Percentiles rank a stretch among this genome's conserved stretches.
Conservation (phyloP, 2,888 invertebrate genomes). For the Encarsia formosa region DNA sequence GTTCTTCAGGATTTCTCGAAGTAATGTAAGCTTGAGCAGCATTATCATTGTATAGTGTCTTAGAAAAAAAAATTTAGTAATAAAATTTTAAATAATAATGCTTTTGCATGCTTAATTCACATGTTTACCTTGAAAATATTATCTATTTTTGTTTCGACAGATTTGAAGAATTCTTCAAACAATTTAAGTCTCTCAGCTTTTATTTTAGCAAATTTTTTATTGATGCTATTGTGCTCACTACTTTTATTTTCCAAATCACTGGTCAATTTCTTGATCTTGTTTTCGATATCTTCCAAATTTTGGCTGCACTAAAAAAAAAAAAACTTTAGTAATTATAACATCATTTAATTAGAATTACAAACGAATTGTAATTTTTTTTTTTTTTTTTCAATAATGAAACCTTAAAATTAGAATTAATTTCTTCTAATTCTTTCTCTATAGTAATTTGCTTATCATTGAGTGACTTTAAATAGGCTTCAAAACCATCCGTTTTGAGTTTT, state of each 20-base stretch:
- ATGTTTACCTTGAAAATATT: slow-evolving; percentile 82
- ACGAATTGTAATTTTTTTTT: background rate
- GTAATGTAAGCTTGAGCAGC: slow-evolving; percentile 89
- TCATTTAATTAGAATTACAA: too few relatives aligned
- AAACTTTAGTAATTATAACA: too few relatives aligned
- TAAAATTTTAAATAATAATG: background rate
- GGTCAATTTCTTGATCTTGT: background rate
- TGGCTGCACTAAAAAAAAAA: background rate
- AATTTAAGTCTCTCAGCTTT: slow-evolving; percentile 1
- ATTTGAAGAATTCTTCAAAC: slow-evolving; percentile 12
- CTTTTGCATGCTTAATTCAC: background rate
- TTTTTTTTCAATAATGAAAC: slow-evolving; percentile 5
- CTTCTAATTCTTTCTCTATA: background rate
- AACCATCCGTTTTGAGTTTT: background rate
- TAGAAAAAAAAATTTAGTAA: background rate
- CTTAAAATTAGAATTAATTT: background rate
- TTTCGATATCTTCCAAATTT: background rate
- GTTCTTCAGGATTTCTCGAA: slow-evolving; percentile 96
- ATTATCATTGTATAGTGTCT: slow-evolving; percentile 56
- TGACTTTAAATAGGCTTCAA: background rate
- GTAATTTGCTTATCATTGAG: background rate
- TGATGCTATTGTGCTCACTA: too few relatives aligned
- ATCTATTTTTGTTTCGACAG: slow-evolving; percentile 86
- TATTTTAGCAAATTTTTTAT: too few relatives aligned
- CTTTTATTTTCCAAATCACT: slow-evolving; percentile 6